Evolutionary conservation across 2,797 vertebrate genomes (phyloP), one percentile per base, ranked within the genome.

Genomic region (Hafferia zeledoni): DNA sequence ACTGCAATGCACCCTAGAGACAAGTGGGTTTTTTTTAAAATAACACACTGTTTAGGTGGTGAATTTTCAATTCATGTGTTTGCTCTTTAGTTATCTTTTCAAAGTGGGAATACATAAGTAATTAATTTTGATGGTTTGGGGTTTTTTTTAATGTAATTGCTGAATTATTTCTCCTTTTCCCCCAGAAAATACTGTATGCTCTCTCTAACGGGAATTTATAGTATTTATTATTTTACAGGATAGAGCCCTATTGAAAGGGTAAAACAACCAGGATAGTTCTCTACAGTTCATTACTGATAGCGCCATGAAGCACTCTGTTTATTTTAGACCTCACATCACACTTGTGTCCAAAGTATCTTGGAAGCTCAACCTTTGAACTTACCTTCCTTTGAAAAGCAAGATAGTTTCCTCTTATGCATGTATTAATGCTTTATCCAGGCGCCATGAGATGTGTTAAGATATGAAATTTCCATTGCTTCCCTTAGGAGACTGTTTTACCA

Each of bases 281-380:
- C 69, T 68, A 23, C 46, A 55, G 68, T 68, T 78, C 65, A 44
- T 93, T 88, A 55, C 50, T 68, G 82, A 83, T 35, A 71, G 77
- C 25, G 77, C 80, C 79, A 41, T 49, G 80, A 93, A 94, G 44
- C 59, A 56, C 72, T 91, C 87, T 71, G 68, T 95, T 95, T 93
- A 91, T 94, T 88, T 95, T 59, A 95, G 65, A 86, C 59, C n/a
- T 91, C 85, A 82, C 74, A 56, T 69, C 55, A 63, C 71, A 82
- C 83, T 94, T 86, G 61, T 44, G 79, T 78, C 80, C 52, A 3
- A 91, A 90, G 72, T 53, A 79, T 83, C 65, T 78, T 67, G 64
- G 70, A 59, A 94, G 65, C 67, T 84, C 39, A 56, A 6, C 44
- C 55, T 91, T 91, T 94, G 72, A 93, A 81, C 43, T 89, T 93